A percentile compares a stretch with the other conserved stretches of the same genome.
phyloP scores from a whole-genome alignment of 2,797 vertebrate species.

The Myotis findleyi region DNA sequence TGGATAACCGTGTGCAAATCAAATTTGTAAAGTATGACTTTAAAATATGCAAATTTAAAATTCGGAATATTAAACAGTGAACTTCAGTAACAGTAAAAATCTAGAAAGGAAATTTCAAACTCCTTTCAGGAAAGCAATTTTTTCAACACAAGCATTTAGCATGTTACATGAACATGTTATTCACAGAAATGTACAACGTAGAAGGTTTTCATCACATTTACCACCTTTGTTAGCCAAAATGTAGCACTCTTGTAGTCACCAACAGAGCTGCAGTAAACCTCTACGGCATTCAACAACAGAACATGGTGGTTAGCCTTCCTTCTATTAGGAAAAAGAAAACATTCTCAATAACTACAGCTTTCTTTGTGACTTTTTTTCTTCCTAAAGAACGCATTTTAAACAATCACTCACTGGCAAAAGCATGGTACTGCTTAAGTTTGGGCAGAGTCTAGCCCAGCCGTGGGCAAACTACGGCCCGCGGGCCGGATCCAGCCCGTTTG shows the following conservation, averaged over 20 bases:
- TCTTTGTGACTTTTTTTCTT: slow-evolving; percentile 14
- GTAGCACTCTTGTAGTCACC: slow-evolving; percentile 77
- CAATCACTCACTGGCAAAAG: slow-evolving; percentile 51
- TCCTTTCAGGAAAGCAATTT: slow-evolving; percentile 81
- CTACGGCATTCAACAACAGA: slow-evolving; percentile 74
- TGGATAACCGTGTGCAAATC: neutral
- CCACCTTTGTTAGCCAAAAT: slow-evolving; percentile 85
- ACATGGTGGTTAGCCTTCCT: slow-evolving; percentile 62
- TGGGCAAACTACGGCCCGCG: no score
- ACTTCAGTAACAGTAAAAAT: slow-evolving; percentile 67
- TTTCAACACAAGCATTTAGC: slow-evolving; percentile 83
- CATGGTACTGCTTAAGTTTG: neutral
- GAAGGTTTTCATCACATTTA: slow-evolving; percentile 85
- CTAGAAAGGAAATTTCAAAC: slow-evolving; percentile 73
- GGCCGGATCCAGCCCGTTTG: no score
- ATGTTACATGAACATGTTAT: slow-evolving; percentile 85
- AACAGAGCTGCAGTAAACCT: slow-evolving; percentile 76
- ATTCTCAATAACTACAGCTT: neutral
- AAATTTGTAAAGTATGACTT: neutral
- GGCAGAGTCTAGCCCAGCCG: neutral
- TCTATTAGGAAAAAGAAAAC: slow-evolving; percentile 40
- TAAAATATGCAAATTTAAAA: neutral
- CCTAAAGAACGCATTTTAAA: slow-evolving; percentile 40
- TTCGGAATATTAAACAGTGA: slow-evolving; percentile 15
- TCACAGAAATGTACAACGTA: slow-evolving; percentile 85